A percentile compares a stretch with the other conserved stretches of the same genome.
phyloP scores from a whole-genome alignment of 2,797 vertebrate genomes.

The Pantherophis alleghaniensis region DNA sequence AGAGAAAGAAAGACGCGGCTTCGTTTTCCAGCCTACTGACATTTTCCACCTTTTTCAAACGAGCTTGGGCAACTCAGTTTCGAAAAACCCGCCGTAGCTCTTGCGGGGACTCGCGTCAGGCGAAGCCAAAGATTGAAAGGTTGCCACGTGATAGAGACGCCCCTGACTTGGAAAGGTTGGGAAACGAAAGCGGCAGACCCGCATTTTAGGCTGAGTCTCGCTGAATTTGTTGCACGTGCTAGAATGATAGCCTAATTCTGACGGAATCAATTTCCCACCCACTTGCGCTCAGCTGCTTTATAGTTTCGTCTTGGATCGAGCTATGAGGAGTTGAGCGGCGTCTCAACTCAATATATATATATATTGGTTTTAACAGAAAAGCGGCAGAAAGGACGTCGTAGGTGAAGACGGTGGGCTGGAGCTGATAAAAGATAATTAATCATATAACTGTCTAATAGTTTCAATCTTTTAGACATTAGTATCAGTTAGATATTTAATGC shows the following conservation, averaged over 20 bases:
- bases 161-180: not conserved
- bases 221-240: not conserved
- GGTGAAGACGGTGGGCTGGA: not conserved
- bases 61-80: not conserved
- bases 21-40: not conserved
- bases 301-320: not conserved
- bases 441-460: not conserved
- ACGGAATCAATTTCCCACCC: not conserved
- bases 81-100: not conserved
- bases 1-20: not conserved
- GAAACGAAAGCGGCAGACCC: not conserved
- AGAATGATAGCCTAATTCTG: not conserved
- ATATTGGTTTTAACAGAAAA: not conserved
- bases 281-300: not conserved
- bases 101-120: not conserved
- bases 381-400: not conserved
- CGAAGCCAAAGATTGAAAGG: not conserved
- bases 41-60: not conserved
- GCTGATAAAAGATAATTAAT: not conserved
- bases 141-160: not conserved
- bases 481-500: not conserved
- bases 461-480: not conserved
- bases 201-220: not conserved
- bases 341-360: no score
- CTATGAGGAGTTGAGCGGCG: not conserved